Evolutionary conservation across 1,140 invertebrate species (phyloP), one percentile per base, ranked within the genome.

Genomic region (Pygmarrhopalites habei): DNA sequence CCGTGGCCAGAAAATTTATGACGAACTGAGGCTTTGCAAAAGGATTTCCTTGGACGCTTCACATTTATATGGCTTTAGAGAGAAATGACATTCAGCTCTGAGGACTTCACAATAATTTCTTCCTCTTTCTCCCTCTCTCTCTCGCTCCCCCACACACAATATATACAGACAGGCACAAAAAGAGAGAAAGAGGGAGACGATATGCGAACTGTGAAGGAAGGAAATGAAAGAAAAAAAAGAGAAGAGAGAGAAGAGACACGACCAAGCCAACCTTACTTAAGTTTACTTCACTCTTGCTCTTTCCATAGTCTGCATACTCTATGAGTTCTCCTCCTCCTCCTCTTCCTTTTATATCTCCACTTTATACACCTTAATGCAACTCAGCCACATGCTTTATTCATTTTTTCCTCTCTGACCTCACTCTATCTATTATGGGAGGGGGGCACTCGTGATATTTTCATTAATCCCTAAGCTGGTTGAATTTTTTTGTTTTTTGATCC

Each of bases 1-100:
- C 64, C 64, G 60, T 58, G 44, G 58, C 52, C 46, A 58, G 64
- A 41, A 62, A 66, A 66, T 66, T 66, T 66, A 66, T 66, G 64
- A 66, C 52, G 58, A 66, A 52, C 59, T 61, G 46, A 66, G 64
- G 59, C 64, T 64, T 64, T 64, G 62, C 62, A 28, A 64, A 64
- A 64, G 62, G 62, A 64, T 64, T 64, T 64, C 62, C 62, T 60
- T 64, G 57, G 57, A 64, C 62, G 62, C 46, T 53, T 59, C 56
- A 49, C 62, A 64, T 64, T 64, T 64, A 64, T 64, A 64, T 44
- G 62, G 62, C 62, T 64, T 64, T 64, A 60, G 59, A 57, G 58
- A 60, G n/a, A 64, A 64, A 64, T 64, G 62, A 64, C 62, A 64
- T 64, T 53, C 62, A 60, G 57, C 58, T 55, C 62, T 39, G 53